Conservation (phyloP, 2,113 vertebrate genomes). For the Leucoraja erinaceus region DNA sequence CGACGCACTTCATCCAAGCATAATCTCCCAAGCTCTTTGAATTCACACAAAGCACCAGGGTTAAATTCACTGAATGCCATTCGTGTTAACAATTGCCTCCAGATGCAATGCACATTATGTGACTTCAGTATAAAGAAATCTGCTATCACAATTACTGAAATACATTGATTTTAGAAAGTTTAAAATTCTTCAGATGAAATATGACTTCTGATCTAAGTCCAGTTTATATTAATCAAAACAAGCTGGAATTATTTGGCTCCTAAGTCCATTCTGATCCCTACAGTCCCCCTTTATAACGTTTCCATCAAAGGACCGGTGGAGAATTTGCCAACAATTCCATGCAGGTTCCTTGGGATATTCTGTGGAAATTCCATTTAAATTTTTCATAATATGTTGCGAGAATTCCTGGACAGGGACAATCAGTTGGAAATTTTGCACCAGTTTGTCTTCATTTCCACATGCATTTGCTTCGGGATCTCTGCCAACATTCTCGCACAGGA, state of each 20-base stretch:
- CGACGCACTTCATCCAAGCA: neutral
- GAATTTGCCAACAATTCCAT: neutral
- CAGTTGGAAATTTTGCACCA: neutral
- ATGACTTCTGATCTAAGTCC: neutral
- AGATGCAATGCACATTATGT: neutral
- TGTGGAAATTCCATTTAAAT: neutral
- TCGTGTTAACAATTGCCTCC: neutral
- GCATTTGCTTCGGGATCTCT: too few relatives aligned
- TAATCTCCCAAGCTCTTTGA: neutral
- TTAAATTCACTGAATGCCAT: neutral
- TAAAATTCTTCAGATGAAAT: neutral
- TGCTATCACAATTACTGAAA: neutral
- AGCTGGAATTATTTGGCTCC: neutral
- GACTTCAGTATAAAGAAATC: neutral
- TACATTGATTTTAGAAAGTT: neutral
- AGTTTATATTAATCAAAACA: neutral
- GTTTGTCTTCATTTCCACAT: too few relatives aligned
- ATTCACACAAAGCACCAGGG: neutral
- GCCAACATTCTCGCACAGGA: neutral
- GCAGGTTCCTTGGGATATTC: neutral
- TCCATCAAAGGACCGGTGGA: neutral
- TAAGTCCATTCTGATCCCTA: neutral
- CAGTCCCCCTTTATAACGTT: neutral
- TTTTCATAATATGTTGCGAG: neutral
- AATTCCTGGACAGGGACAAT: neutral